Conservation (phyloP, 2,888 invertebrate genomes). For the Pedicia rivosa region DNA sequence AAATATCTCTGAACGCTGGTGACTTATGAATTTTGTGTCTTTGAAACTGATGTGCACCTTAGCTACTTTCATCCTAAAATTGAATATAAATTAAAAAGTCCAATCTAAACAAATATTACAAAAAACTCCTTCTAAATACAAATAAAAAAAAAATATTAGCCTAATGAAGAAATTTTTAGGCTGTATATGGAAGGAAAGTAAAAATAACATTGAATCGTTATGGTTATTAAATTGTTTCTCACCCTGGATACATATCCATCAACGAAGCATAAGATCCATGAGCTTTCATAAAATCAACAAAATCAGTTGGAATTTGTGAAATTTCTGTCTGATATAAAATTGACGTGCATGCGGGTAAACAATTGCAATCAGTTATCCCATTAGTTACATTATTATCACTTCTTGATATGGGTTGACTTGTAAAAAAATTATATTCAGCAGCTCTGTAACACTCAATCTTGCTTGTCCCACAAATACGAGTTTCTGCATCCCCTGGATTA, state of each 20-base stretch:
- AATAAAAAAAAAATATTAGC: too few species aligned
- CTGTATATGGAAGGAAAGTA: too few species aligned
- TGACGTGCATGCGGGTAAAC: slow-evolving; percentile 39
- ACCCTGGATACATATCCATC: slow-evolving; percentile 23
- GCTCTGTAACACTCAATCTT: slow-evolving; percentile 23
- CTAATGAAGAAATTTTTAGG: too few species aligned
- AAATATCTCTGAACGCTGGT: slow-evolving; percentile 48
- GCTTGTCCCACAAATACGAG: slow-evolving; percentile 28
- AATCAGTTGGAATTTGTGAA: slow-evolving; percentile 54
- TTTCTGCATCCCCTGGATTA: slow-evolving; percentile 14
- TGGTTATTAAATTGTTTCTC: too few species aligned
- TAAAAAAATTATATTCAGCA: slow-evolving; percentile 25
- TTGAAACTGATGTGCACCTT: slow-evolving; percentile 54
- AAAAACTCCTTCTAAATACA: too few species aligned
- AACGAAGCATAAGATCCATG: slow-evolving; percentile 31
- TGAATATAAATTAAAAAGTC: too few species aligned
- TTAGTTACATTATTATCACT: too few species aligned
- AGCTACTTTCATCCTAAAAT: slow-evolving; percentile 37
- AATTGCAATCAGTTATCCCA: slow-evolving; percentile 26
- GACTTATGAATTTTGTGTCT: slow-evolving; percentile 52
- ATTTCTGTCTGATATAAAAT: slow-evolving; percentile 55
- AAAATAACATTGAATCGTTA: too few species aligned
- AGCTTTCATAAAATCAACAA: slow-evolving; percentile 39
- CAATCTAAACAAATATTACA: too few species aligned
- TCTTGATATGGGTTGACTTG: too few species aligned